Evolutionary conservation across 2,888 invertebrate genomes (phyloP), one percentile per base, ranked within the genome.

Genomic region (Pyrrhia umbra): DNA sequence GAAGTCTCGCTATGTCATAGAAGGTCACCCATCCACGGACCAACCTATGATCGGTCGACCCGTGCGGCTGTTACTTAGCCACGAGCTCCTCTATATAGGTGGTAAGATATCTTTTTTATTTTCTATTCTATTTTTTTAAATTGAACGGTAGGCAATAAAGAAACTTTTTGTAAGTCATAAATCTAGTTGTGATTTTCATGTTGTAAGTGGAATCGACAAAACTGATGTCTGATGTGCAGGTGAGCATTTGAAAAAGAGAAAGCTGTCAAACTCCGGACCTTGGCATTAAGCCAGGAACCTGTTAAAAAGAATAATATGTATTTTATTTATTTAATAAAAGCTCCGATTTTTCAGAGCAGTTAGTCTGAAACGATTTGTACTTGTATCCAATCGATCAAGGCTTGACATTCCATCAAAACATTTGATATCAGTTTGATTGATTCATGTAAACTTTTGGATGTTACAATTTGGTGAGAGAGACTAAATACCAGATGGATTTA

Each of bases 231-330:
- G 21, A 42, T 21, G 21, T 16, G 40, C 68, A 73, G 49, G 46
- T 67, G 67, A 46, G 50, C 16, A 56, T 6, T 37, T 16, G 9
- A 37, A 47, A 34, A 55, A 9, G 37, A 54, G 43, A 65, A 67
- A 40, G 18, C 57, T 67, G 68, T 68, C 73, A 68, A 73, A 50
- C 46, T 46, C 15, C 13, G 9, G n/a, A 67, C 16, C 21, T 51
- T 68, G 68, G 68, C 51, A 15, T 3, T 4, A 0, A 8, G 74
- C 68, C 74, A 68, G 6, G 13, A 25, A 50, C 37, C 2, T 2
- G 40, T 34, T 25, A 18, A 16, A 74, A 37, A 68, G 16, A 52
- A 60, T 34, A 42, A 16, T 23, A 47, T 4, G 23, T 18, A 57
- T 66, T 68, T 47, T 37, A 42, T 50, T 49, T 62, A 49, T 62